Evolutionary conservation across 23 tunicate species (phyloP).

Genomic region (Halocynthia aurantium): DNA sequence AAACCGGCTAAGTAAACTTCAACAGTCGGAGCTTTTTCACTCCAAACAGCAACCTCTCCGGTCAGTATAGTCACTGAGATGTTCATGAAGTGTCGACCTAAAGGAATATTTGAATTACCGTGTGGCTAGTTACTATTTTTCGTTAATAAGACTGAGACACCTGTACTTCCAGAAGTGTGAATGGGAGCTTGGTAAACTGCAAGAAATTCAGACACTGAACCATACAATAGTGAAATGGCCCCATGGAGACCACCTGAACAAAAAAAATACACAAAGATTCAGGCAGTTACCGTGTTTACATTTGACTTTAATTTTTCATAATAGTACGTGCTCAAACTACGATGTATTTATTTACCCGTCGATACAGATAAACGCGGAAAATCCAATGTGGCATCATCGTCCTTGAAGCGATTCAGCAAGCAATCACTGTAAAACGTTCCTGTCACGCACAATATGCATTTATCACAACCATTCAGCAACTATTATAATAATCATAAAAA

Average conservation of each 20-base stretch:
- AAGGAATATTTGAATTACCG: not conserved
- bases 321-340: not conserved
- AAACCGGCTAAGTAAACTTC: not conserved
- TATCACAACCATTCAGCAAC: no score
- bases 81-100: slow-evolving; percentile 71
- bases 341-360: not conserved
- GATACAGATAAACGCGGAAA: not conserved
- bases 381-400: no score
- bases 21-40: not conserved
- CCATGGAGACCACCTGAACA: slow-evolving; percentile 59
- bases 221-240: slow-evolving; percentile 32
- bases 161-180: slow-evolving; percentile 46
- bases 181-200: slow-evolving; percentile 57
- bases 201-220: slow-evolving; percentile 54
- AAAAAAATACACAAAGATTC: not conserved
- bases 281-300: not conserved
- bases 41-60: slow-evolving; percentile 25
- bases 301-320: not conserved
- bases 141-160: slow-evolving; percentile 1
- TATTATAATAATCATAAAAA: not conserved
- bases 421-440: no score
- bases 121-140: no score
- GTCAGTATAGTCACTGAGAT: slow-evolving; percentile 42
- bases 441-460: no score
- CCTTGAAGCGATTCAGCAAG: no score